Conservation (phyloP, 1,140 invertebrate species). For the Hyles euphorbiae region DNA sequence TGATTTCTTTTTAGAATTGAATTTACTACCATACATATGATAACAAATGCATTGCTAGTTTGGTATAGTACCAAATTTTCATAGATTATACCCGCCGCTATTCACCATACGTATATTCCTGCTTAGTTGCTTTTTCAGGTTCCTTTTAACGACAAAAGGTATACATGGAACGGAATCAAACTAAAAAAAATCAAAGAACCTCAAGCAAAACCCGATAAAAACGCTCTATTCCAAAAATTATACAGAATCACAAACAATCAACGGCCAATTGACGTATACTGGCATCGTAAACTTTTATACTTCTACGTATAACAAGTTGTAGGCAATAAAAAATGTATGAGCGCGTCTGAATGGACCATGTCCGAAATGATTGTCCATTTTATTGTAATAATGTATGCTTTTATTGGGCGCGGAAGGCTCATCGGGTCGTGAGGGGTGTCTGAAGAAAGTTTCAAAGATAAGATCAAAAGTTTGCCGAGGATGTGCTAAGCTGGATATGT, state of each 20-base stretch:
- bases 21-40: too few species aligned
- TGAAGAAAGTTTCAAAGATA: conserved; percentile 22
- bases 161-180: too few species aligned
- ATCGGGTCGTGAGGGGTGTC: conserved; percentile 23
- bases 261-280: conserved; percentile 2
- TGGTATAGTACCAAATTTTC: too few species aligned
- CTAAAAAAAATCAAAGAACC: too few species aligned
- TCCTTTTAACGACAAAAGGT: too few species aligned
- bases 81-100: too few species aligned
- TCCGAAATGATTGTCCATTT: conserved; percentile 26
- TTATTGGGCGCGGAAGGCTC: conserved; percentile 27
- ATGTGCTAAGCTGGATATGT: not conserved
- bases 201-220: too few species aligned
- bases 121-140: too few species aligned
- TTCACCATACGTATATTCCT: too few species aligned
- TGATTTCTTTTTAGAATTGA: too few species aligned
- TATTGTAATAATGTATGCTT: conserved; percentile 26
- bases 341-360: conserved; percentile 10
- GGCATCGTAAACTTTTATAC: conserved; percentile 6
- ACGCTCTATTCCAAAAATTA: conserved; percentile 3
- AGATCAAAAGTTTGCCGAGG: conserved; percentile 12
- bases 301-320: conserved; percentile 1
- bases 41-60: too few species aligned
- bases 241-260: conserved; percentile 1
- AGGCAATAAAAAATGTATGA: conserved; percentile 7